Evolutionary conservation across 2,113 vertebrate genomes (phyloP).

Genomic region (Anas platyrhynchos): DNA sequence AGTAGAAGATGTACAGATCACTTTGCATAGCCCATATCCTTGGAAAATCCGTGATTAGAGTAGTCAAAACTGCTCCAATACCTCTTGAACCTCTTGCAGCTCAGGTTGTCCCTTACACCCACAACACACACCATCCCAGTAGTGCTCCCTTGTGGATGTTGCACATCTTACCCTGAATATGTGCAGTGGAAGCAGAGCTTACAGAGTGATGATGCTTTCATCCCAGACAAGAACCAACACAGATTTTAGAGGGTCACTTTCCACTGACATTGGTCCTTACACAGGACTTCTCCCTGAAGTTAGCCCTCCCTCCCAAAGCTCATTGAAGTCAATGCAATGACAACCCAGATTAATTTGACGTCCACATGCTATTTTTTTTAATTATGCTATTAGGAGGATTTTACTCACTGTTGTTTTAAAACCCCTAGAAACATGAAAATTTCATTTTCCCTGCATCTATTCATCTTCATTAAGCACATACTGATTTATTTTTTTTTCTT

Average conservation of each 20-base stretch:
- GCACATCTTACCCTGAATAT: not conserved
- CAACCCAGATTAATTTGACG: conserved; percentile 38
- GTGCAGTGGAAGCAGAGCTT: not conserved
- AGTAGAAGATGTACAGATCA: not conserved
- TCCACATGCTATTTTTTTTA: conserved; percentile 8
- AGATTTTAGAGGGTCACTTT: not conserved
- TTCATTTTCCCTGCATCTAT: conserved; percentile 27
- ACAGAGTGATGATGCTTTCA: fast-evolving
- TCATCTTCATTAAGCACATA: conserved; percentile 48
- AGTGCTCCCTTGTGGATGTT: not conserved
- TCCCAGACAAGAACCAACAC: not conserved
- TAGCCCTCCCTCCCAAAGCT: not conserved
- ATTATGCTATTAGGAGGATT: conserved; percentile 29
- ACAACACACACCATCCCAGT: not conserved
- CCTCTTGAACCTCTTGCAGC: fast-evolving
- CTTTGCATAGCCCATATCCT: not conserved
- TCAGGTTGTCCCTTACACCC: not conserved
- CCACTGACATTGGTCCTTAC: not conserved
- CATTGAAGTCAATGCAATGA: not conserved
- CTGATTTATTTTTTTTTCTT: conserved; percentile 35
- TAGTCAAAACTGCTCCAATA: not conserved
- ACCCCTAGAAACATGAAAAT: conserved; percentile 32
- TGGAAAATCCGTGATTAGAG: not conserved
- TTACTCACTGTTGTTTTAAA: conserved; percentile 50
- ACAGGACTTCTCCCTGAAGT: not conserved